Conservation (phyloP, 2,888 invertebrate genomes). For the Lycaena phlaeas region DNA sequence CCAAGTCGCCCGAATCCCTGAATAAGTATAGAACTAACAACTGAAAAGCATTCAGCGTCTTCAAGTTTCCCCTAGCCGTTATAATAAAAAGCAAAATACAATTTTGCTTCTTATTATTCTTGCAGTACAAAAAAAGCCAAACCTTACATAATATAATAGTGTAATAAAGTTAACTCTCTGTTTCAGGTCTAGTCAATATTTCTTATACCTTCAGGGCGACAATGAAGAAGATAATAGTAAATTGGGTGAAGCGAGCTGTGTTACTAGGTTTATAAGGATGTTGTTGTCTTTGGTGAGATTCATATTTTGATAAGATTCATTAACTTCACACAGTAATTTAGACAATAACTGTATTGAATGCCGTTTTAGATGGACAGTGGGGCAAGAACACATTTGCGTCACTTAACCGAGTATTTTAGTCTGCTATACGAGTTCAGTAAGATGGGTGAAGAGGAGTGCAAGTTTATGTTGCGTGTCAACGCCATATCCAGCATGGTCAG, state of each 20-base stretch:
- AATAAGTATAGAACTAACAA: too few species aligned
- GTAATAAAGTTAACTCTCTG: not conserved
- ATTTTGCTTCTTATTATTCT: too few species aligned
- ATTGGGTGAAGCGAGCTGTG: conserved; percentile 87
- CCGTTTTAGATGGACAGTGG: conserved; percentile 83
- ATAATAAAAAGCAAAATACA: too few species aligned
- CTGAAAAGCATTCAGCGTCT: too few species aligned
- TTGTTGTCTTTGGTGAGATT: conserved; percentile 83
- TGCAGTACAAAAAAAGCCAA: too few species aligned
- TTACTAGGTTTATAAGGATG: conserved; percentile 93
- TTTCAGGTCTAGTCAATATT: conserved; percentile 75
- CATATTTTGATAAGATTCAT: not conserved
- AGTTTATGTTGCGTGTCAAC: conserved; percentile 88
- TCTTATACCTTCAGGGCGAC: conserved; percentile 75
- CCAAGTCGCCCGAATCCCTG: too few species aligned
- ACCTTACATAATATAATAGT: too few species aligned
- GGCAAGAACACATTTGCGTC: conserved; percentile 87
- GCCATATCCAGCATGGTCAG: conserved; percentile 92
- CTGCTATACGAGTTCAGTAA: conserved; percentile 94
- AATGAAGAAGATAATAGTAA: conserved; percentile 72
- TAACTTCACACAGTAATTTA: not conserved
- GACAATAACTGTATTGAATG: not conserved
- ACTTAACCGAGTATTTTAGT: conserved; percentile 94
- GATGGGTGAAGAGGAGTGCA: conserved; percentile 94
- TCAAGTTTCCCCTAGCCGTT: too few species aligned